phyloP scores from a whole-genome alignment of 2,113 vertebrate genomes.

The Pantherophis guttatus region DNA sequence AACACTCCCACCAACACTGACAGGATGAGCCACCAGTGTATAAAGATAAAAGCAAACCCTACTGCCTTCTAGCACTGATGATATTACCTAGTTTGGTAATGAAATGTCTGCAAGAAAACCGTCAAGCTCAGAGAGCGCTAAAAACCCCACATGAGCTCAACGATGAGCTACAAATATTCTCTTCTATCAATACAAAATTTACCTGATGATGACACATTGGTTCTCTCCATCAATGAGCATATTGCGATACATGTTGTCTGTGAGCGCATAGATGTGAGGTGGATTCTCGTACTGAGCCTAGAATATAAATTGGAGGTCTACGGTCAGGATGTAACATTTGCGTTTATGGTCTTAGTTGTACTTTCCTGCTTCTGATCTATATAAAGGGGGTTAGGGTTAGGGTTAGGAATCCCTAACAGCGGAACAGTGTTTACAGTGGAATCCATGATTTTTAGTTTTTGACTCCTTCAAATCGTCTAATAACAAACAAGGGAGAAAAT shows the following conservation, averaged over 20 bases:
- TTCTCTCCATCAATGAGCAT: conserved; percentile 97
- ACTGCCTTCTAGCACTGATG: not conserved
- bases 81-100: not conserved
- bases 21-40: not conserved
- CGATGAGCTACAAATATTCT: not conserved
- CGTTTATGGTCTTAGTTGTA: not conserved
- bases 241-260: conserved; percentile 96
- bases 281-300: conserved; percentile 98
- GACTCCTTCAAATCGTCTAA: not conserved
- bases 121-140: not conserved
- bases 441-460: not conserved
- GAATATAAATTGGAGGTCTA: not conserved
- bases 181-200: not conserved
- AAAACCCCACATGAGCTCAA: not conserved
- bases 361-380: not conserved
- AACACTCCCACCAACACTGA: not conserved
- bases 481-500: not conserved
- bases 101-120: not conserved
- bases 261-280: conserved; percentile 92
- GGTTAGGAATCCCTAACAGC: too few relatives aligned
- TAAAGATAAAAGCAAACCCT: not conserved
- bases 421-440: not conserved
- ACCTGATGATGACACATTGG: conserved; percentile 95
- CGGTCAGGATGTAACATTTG: not conserved
- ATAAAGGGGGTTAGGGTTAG: too few relatives aligned